Evolutionary conservation across 2,113 vertebrate species (phyloP), one percentile per base, ranked within the genome.

Genomic region (Falco punctatus): DNA sequence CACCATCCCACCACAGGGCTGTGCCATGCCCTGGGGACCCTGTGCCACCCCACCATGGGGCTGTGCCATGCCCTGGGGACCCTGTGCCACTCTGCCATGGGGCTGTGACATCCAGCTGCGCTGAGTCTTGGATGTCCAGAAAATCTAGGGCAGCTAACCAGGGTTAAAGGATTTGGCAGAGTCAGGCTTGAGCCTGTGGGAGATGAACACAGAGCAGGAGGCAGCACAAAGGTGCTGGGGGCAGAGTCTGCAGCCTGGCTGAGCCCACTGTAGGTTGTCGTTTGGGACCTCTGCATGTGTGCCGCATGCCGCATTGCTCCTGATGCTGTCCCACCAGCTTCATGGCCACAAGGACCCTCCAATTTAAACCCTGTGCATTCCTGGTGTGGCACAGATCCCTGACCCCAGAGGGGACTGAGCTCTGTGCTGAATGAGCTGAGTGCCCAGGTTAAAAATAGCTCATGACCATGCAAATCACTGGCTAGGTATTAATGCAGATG

Each of bases 361-460:
- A 74, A 71, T 48, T 49, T 6, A 44, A 88, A 48, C 61, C 49
- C 23, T 10, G 22, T 0, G 5, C 73, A 27, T 51, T 55, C 67
- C 61, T 15, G 1, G 30, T 0, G 0, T 40, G 71, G 54, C 62
- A 75, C 2, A 0, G 59, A 93, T 79, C 88, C 65, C 86, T 94
- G 94, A 94, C 96, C 95, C 75, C 0, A 3, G 71, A 46, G 26
- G 74, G 33, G 81, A 49, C 81, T 92, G 82, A 94, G 82, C 58
- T 92, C 82, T 42, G 35, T 30, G 67, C 19, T 1, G 91, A 88
- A 23, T 15, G 51, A 95, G 82, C 92, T 82, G 88, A 94, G 58
- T 79, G 90, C 71, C 75, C 8, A 4, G 49, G 58, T 91, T 92
- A 96, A 94, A 97, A 96, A 92, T 94, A 97, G 80, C 94, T 86